Evolutionary conservation across 2,888 invertebrate species (phyloP).

Genomic region (Lissonota sp.): DNA sequence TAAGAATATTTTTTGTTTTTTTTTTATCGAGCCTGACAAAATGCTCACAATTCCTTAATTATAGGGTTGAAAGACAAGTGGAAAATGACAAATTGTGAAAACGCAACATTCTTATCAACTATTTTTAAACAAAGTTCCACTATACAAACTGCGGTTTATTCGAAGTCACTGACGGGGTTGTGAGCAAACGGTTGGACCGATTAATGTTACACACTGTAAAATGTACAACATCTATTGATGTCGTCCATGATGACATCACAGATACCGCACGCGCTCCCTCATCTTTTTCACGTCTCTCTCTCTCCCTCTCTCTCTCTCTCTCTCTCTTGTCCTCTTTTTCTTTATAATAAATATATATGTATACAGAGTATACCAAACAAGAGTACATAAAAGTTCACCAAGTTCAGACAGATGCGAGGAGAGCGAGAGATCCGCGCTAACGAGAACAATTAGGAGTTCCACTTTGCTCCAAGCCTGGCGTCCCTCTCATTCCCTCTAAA

Average conservation of each 20-base stretch:
- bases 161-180: too few relatives aligned
- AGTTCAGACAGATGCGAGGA: slow-evolving; percentile 82
- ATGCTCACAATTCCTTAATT: too few relatives aligned
- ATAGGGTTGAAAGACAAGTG: too few relatives aligned
- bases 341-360: slow-evolving; percentile 21
- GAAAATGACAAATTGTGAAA: too few relatives aligned
- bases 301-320: slow-evolving; percentile 8
- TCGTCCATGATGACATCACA: slow-evolving; percentile 63
- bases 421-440: slow-evolving; percentile 76
- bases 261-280: slow-evolving; percentile 62
- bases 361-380: slow-evolving; percentile 22
- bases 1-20: too few relatives aligned
- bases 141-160: too few relatives aligned
- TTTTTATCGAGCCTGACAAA: too few relatives aligned
- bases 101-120: too few relatives aligned
- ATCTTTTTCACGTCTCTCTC: slow-evolving; percentile 49
- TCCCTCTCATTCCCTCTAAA: slow-evolving; percentile 76
- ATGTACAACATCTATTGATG: slow-evolving; percentile 39
- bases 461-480: slow-evolving; percentile 78
- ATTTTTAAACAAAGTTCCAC: too few relatives aligned
- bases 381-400: slow-evolving; percentile 76
- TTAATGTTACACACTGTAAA: slow-evolving; percentile 7
- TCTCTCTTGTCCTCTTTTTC: slow-evolving; percentile 18
- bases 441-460: slow-evolving; percentile 83
- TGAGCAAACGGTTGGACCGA: too few relatives aligned